Conservation (phyloP, 2,888 invertebrate species). For the Nipponacmea schrenckii region DNA sequence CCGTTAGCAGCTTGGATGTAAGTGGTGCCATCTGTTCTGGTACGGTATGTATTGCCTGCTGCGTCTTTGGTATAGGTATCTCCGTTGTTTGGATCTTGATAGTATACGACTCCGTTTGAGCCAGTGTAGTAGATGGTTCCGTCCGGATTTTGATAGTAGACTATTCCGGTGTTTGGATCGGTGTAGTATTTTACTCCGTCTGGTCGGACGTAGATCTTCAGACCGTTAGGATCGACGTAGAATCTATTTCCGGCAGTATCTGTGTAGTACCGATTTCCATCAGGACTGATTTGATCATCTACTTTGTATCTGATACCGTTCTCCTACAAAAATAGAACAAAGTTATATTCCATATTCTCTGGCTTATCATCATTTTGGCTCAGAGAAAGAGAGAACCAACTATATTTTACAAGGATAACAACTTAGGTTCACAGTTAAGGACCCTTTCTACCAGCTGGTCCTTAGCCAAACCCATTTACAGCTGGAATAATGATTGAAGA, state of each 20-base stretch:
- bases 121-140: neutral
- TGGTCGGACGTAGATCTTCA: neutral
- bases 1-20: neutral
- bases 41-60: neutral
- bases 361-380: too few species aligned
- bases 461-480: too few species aligned
- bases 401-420: too few species aligned
- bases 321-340: too few species aligned
- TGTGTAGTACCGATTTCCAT: neutral
- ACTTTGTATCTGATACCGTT: neutral
- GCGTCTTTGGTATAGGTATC: neutral
- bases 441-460: too few species aligned
- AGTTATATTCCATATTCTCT: too few species aligned
- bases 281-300: neutral
- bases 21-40: neutral
- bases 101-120: neutral
- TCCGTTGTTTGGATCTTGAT: neutral
- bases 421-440: too few species aligned
- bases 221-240: neutral
- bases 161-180: neutral
- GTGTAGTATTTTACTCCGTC: neutral
- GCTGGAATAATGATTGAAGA: too few species aligned
- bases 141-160: neutral
- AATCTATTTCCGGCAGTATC: neutral
- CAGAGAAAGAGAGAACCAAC: too few species aligned